Conservation (phyloP, 2,113 vertebrate genomes). For the Cacatua alba region DNA sequence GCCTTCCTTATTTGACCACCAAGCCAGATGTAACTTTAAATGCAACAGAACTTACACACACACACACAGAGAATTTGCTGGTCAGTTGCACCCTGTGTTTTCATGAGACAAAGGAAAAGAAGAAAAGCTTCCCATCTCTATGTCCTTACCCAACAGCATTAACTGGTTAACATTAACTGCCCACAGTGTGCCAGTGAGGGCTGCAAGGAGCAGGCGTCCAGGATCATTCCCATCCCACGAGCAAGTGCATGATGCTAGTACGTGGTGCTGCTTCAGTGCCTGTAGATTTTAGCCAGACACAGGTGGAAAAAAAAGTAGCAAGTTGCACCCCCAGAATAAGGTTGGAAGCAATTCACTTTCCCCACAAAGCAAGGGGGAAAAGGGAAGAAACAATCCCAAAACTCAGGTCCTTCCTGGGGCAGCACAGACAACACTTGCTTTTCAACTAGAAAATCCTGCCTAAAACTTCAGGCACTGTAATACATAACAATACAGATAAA, state of each 20-base stretch:
- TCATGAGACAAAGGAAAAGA: neutral
- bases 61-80: neutral
- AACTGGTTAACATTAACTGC: neutral
- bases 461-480: slow-evolving; percentile 14
- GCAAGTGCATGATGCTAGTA: neutral
- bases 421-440: neutral
- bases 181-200: neutral
- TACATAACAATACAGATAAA: neutral
- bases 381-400: neutral
- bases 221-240: neutral
- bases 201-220: neutral
- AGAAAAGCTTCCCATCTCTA: neutral
- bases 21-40: neutral
- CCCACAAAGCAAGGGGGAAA: neutral
- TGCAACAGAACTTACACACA: neutral
- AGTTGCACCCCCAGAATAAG: neutral
- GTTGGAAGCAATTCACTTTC: neutral
- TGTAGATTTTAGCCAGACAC: neutral
- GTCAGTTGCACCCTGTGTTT: neutral
- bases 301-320: neutral
- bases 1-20: neutral
- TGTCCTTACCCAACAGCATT: neutral
- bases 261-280: neutral
- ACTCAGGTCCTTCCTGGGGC: neutral
- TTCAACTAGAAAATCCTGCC: neutral